These are phyloP conservation scores for Meloidogyne hapla DNA, from an alignment of 1,140 invertebrate species.

Conservation along the genomic window DNA sequence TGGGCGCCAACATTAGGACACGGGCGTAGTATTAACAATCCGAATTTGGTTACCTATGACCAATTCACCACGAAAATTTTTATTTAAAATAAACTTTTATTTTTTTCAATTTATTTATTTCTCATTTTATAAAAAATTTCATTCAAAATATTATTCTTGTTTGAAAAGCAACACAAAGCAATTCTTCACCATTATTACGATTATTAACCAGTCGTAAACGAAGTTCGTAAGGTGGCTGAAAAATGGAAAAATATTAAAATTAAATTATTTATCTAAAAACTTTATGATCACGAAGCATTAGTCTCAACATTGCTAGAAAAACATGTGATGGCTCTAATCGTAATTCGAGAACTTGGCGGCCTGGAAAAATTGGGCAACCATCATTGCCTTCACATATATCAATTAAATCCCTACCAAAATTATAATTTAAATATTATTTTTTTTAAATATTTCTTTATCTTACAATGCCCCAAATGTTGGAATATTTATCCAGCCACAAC, in stretches of 20 bases:
- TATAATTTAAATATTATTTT: neutral
- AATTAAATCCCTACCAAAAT: slow-evolving; percentile 28
- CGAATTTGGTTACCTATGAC: no score
- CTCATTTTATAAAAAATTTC: neutral
- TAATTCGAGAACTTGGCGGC: slow-evolving; percentile 29
- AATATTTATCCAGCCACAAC: slow-evolving; percentile 39
- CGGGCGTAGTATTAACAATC: no score
- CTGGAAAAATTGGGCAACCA: slow-evolving; percentile 26
- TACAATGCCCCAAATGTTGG: slow-evolving; percentile 41
- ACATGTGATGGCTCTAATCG: neutral
- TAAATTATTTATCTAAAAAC: neutral
- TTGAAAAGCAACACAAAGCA: neutral
- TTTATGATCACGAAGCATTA: neutral
- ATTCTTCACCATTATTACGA: neutral
- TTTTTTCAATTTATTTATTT: no score
- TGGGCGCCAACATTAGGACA: no score
- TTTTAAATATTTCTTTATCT: slow-evolving; percentile 5
- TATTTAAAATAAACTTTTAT: no score
- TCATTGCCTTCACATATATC: slow-evolving; percentile 36
- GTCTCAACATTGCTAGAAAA: neutral
- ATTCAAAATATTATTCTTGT: neutral
- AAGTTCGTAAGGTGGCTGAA: neutral
- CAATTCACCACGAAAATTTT: no score
- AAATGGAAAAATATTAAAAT: neutral
- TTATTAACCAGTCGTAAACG: neutral